Base-by-base conservation (phyloP, 1,140 invertebrate genomes). In the Drosophila sucinea region DNA sequence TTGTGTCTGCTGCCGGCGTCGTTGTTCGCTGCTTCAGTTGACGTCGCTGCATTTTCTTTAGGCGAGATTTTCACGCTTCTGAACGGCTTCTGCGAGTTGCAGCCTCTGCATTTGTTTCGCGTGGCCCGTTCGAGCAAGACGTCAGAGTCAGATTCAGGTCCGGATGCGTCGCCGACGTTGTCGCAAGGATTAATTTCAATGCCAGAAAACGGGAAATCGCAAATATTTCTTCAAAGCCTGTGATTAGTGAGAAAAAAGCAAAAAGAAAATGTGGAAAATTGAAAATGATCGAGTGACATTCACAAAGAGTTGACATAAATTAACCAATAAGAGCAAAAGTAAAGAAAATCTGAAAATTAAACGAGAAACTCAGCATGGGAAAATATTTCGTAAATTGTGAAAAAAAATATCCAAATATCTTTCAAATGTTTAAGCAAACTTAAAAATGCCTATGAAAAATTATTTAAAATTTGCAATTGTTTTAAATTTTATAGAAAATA, bases 121-220 rank as follows among this genome's bases (percentile, higher is more conserved):
- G 72, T 56, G 64, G 40, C 77, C 70, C 73, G 64, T 78, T 60
- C 75, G 55, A 61, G 66, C 65, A 77, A 84, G 80, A 87, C 84
- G 80, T 87, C 40, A 41, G 40, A 17, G 11, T 41, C 4, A 27
- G 23, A 10, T 6, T 51, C 8, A 51, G 57, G 51, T 33, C 47
- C 70, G 57, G 47, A 72, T 68, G 65, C 33, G 65, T 38, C 55
- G 38, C 27, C 72, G 66, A 41, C 3, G 35, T 25, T 35, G 54
- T 33, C 8, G 47, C 35, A 61, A 71, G 56, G 60, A 35, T 40
- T 41, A 29, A 72, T 38, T 38, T 60, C 38, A 60, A 44, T 61
- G 56, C 23, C 33, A 65, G 60, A 70, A 65, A 77, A 70, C 40
- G 41, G 60, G 77, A 63, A 51, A 33, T 63, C 3, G 29, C 11